Base-by-base conservation (phyloP, 2,888 invertebrate species). In the Melipona beecheii region DNA sequence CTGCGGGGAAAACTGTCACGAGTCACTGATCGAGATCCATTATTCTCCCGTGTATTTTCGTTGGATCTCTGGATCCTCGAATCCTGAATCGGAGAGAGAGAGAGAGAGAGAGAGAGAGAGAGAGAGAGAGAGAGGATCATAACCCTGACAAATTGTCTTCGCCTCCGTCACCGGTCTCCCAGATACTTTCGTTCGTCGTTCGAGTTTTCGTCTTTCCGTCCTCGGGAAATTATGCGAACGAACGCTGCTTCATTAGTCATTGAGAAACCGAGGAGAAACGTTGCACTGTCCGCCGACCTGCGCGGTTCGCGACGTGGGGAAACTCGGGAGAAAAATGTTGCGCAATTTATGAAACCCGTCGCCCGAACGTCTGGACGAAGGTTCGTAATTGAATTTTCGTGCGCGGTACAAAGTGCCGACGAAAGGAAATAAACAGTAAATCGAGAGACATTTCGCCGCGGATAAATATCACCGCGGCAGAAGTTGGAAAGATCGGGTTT, bases 141-240 rank as follows among this genome's bases (percentile, higher is more conserved):
- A 43, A 9, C 9, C 9, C 43, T 91, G 91, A 92, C 90, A 92
- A 92, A 92, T 91, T 89, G 89, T 89, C 87, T 89, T 84, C 83
- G 89, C 89, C 88, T 43, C 89, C 90, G 88, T 90, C 90, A 91
- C 84, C 78, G 81, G 74, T 65, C 78, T n/a, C 27, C 27, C 75
- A 79, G 83, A 79, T 13, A 27, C 74, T 27, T 52, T n/a, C n/a
- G 77, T 68, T 71, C 81, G 69, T 72, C 66, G 71, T 62, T 79
- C 80, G 87, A 81, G 84, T 79, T 86, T 84, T 77, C 54, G 86
- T 84, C 82, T 86, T 81, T 77, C 73, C 62, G 74, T 58, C 50
- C 71, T 74, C 74, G 58, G 13, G 69, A 43, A 68, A 68, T 50
- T 19, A 19, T 43, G 24, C 56, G 79, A 52, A 76, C 54, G 65